Conservation (phyloP, 2,113 vertebrate species). For the Machaerirhynchus nigripectus region DNA sequence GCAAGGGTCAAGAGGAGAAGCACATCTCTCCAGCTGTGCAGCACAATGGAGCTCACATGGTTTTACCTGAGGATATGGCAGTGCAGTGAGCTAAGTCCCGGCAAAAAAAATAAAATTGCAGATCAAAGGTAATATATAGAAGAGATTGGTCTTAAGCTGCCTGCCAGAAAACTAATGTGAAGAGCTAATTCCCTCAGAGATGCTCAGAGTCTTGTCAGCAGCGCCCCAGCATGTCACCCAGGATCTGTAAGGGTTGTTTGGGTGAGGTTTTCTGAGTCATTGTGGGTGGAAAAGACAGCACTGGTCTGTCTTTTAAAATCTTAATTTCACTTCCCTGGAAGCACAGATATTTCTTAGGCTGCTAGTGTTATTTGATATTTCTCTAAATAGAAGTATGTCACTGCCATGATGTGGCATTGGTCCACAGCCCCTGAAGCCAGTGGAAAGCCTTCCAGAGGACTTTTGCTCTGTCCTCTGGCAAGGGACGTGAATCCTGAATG, state of each 20-base stretch:
- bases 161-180: not conserved
- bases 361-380: not conserved
- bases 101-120: not conserved
- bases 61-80: not conserved
- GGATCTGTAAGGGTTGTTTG: not conserved
- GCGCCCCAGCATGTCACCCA: not conserved
- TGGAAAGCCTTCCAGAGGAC: not conserved
- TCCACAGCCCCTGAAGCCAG: not conserved
- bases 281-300: not conserved
- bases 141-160: not conserved
- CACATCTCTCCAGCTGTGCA: not conserved
- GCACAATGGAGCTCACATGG: not conserved
- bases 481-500: not conserved
- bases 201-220: not conserved
- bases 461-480: not conserved
- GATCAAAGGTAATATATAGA: not conserved
- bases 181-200: conserved; percentile 20
- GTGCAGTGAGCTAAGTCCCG: not conserved
- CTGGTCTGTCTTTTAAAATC: not conserved
- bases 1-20: not conserved
- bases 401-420: not conserved
- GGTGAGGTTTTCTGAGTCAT: not conserved
- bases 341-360: not conserved
- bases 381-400: not conserved
- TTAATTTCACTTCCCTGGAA: not conserved